phyloP scores from a whole-genome alignment of 2,113 vertebrate species.

The Ancistrus triradiatus region DNA sequence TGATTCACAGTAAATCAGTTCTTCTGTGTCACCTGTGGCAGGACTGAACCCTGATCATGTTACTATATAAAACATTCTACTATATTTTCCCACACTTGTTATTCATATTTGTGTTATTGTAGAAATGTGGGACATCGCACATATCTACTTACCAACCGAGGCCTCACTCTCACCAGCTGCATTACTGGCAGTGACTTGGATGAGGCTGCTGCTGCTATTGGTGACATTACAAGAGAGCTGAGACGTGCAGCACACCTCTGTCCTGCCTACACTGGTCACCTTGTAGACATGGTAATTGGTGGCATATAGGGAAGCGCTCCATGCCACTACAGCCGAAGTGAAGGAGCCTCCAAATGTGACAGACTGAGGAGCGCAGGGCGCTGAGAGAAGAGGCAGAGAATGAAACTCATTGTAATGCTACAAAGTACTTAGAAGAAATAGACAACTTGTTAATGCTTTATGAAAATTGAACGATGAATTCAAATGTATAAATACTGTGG shows the following conservation, averaged over 20 bases:
- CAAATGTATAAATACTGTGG: not conserved
- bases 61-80: not conserved
- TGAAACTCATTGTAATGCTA: no score
- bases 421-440: no score
- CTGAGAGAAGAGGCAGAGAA: slow-evolving; percentile 42
- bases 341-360: slow-evolving; percentile 42
- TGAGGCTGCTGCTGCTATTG: slow-evolving; percentile 21
- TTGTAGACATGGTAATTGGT: slow-evolving; percentile 56
- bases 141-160: slow-evolving; percentile 38
- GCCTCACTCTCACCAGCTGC: slow-evolving; percentile 58
- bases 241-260: slow-evolving; percentile 54
- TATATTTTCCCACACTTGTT: no score
- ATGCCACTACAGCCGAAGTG: slow-evolving; percentile 52
- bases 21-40: no score
- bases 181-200: slow-evolving; percentile 63
- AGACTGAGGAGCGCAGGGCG: slow-evolving; percentile 62
- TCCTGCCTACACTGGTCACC: not conserved
- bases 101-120: no score
- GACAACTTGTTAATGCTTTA: not conserved
- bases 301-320: slow-evolving; percentile 55
- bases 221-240: slow-evolving; percentile 55
- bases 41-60: no score
- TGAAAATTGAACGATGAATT: no score
- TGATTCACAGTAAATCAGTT: no score
- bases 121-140: no score